Percentiles rank a stretch among this genome's conserved stretches.
Evolutionary conservation across 2,113 vertebrate genomes (phyloP).

Genomic region (Chlorodrepanis virens): DNA sequence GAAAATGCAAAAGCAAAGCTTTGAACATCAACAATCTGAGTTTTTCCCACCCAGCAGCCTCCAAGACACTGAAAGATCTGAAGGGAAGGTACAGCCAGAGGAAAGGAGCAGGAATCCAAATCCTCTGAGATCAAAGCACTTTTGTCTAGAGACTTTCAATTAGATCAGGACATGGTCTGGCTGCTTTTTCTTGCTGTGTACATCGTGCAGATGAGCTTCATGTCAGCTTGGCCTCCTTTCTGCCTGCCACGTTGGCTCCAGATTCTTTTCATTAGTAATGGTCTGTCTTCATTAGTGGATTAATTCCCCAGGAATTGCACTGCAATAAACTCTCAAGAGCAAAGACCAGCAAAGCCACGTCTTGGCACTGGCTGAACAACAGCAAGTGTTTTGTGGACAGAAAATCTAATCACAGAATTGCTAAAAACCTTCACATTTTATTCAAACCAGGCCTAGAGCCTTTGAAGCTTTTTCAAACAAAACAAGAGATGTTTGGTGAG

Average conservation of each 20-base stretch:
- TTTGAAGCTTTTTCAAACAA: not conserved
- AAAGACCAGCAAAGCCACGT: not conserved
- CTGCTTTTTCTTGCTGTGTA: not conserved
- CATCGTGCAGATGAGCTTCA: not conserved
- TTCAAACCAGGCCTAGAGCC: not conserved
- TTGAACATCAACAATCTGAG: not conserved
- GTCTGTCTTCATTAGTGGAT: conserved; percentile 34
- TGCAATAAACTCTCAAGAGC: not conserved
- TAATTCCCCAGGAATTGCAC: not conserved
- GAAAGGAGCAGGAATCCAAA: not conserved
- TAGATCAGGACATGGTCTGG: conserved; percentile 27
- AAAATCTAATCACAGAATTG: not conserved
- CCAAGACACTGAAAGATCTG: not conserved
- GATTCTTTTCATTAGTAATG: conserved; percentile 17
- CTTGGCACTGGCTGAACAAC: not conserved
- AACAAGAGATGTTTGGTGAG: not conserved
- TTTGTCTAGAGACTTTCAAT: conserved; percentile 14
- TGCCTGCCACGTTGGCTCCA: not conserved
- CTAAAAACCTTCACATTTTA: not conserved
- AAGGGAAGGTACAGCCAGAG: not conserved
- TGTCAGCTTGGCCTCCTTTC: conserved; percentile 36
- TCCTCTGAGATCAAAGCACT: not conserved
- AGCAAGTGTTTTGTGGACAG: not conserved
- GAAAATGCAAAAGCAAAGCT: not conserved
- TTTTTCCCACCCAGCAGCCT: not conserved